phyloP scores from a whole-genome alignment of 92 coral and sea anemone species.

The Zoanthus sansibaricus region DNA sequence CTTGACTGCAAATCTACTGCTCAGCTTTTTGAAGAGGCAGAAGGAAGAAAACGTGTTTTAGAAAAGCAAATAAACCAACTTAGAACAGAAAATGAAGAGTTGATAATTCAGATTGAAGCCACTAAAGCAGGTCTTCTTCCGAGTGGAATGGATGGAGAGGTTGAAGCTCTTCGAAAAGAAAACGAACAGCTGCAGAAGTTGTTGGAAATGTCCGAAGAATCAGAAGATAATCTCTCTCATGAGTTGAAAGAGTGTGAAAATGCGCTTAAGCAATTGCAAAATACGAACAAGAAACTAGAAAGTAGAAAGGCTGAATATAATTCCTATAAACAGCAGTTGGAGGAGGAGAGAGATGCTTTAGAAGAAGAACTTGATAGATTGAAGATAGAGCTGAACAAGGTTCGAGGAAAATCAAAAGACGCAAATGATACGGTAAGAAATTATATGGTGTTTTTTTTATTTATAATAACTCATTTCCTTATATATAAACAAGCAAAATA shows the following conservation, averaged over 20 bases:
- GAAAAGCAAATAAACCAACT: conserved; percentile 72
- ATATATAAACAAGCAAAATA: too few relatives aligned
- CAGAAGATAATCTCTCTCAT: conserved; percentile 80
- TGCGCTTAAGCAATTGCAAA: conserved; percentile 67
- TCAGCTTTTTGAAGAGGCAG: conserved; percentile 51
- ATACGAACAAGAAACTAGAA: conserved; percentile 57
- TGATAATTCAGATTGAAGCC: conserved; percentile 61
- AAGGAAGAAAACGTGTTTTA: conserved; percentile 51
- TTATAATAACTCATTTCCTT: too few relatives aligned
- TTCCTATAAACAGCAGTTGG: conserved; percentile 65
- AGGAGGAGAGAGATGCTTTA: conserved; percentile 68
- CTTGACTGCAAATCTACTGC: conserved; percentile 27
- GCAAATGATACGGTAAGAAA: conserved; percentile 38
- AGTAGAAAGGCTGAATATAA: conserved; percentile 45
- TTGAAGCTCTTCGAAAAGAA: conserved; percentile 68
- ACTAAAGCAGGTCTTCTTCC: conserved; percentile 39
- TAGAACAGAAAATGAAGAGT: conserved; percentile 70
- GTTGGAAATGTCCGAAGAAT: conserved; percentile 85
- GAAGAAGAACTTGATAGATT: conserved; percentile 74
- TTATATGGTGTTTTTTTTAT: background rate
- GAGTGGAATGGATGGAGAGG: conserved; percentile 47
- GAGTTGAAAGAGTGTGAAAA: conserved; percentile 70
- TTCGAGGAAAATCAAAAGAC: conserved; percentile 6
- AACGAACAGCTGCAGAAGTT: conserved; percentile 76
- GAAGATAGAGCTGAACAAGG: conserved; percentile 24